Conservation (phyloP, 2,797 vertebrate genomes). For the Gallinago solitaria region DNA sequence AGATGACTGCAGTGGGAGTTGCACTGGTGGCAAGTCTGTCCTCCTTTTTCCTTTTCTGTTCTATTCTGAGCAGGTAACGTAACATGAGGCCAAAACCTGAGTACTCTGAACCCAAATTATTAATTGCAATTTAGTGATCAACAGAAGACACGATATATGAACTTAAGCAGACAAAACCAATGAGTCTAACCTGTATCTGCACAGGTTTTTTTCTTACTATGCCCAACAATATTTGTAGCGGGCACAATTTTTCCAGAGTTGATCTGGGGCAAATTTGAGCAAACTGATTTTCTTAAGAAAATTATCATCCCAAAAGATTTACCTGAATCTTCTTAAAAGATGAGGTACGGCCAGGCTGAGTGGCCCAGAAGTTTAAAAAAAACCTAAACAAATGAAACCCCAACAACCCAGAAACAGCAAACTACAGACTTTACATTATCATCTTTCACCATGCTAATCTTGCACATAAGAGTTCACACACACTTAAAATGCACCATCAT, state of each 20-base stretch:
- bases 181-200: not conserved
- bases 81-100: not conserved
- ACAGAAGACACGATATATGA: not conserved
- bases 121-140: not conserved
- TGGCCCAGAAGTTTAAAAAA: not conserved
- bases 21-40: not conserved
- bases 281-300: not conserved
- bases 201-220: not conserved
- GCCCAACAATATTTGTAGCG: not conserved
- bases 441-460: not conserved
- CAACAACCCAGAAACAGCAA: not conserved
- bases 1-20: slow-evolving; percentile 17
- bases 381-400: not conserved
- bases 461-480: not conserved
- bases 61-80: slow-evolving; percentile 19
- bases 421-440: not conserved
- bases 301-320: not conserved
- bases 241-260: not conserved
- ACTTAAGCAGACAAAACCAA: not conserved
- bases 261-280: not conserved
- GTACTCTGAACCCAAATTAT: not conserved
- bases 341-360: not conserved
- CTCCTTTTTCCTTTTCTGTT: slow-evolving; percentile 19
- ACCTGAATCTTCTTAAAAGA: not conserved
- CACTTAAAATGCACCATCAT: not conserved